Evolutionary conservation across 92 coral and sea anemone genomes (phyloP).

Genomic region (Porites cylindrica): DNA sequence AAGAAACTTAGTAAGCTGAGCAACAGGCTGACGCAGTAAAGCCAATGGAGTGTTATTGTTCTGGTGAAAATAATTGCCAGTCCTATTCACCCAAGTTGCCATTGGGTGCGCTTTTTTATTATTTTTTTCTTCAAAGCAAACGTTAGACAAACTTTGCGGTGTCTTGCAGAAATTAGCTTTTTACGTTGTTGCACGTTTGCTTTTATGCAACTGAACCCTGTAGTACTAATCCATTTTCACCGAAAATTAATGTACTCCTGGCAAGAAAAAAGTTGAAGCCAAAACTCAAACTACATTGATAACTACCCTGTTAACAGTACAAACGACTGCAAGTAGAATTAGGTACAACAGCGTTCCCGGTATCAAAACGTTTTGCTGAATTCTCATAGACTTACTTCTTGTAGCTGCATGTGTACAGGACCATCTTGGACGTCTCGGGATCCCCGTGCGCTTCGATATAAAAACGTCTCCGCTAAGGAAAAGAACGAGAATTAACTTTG

Average conservation of each 20-base stretch:
- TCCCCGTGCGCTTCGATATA: slow-evolving; percentile 98
- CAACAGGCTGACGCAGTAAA: not conserved
- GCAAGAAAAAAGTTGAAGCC: no score
- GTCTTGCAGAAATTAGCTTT: not conserved
- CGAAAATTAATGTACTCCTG: no score
- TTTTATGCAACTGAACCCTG: not conserved
- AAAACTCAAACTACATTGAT: no score
- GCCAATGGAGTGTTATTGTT: no score
- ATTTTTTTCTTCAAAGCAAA: not conserved
- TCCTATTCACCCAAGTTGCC: no score
- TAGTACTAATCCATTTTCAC: no score
- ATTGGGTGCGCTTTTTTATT: no score
- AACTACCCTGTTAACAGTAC: no score
- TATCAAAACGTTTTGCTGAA: no score
- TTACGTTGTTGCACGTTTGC: not conserved
- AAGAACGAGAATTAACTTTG: not conserved
- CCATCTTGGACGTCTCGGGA: slow-evolving; percentile 93
- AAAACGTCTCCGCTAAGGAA: slow-evolving; percentile 86
- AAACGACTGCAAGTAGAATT: no score
- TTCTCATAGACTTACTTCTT: slow-evolving; percentile 77
- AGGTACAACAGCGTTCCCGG: not conserved
- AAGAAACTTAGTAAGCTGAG: not conserved
- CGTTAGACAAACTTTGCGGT: not conserved
- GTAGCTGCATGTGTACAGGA: slow-evolving; percentile 91
- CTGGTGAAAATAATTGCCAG: no score